These are phyloP conservation scores for Zoanthus sansibaricus DNA, from an alignment of 92 coral and sea anemone genomes.

Conservation along the genomic window DNA sequence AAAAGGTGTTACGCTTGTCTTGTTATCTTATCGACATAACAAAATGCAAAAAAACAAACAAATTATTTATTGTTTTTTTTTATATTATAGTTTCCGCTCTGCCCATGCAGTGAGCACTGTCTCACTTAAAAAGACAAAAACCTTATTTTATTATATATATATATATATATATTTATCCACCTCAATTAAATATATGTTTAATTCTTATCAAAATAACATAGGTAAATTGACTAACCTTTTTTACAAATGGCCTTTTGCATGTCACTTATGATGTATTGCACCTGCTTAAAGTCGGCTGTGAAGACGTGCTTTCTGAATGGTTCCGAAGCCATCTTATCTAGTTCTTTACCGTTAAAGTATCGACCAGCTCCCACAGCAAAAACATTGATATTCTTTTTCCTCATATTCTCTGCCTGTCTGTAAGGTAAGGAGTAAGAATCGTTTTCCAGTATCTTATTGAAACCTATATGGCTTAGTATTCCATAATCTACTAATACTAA, in stretches of 20 bases:
- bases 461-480: no score
- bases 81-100: no score
- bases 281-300: constrained; percentile 86
- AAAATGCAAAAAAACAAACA: no score
- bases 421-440: not conserved
- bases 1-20: no score
- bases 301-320: constrained; percentile 78
- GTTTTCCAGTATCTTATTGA: no score
- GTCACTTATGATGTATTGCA: constrained; percentile 73
- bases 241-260: constrained; percentile 76
- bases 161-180: no score
- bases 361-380: constrained; percentile 83
- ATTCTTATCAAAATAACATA: not conserved
- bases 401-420: constrained; percentile 45
- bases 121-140: no score
- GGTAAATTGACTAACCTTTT: constrained; percentile 54
- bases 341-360: constrained; percentile 71
- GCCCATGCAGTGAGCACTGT: no score
- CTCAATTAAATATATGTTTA: not conserved
- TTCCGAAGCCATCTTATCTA: constrained; percentile 73
- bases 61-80: no score
- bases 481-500: no score
- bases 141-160: no score
- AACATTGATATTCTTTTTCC: constrained; percentile 47
- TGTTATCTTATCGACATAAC: no score